Evolutionary conservation across 1,140 invertebrate species (phyloP), one percentile per base, ranked within the genome.

Genomic region (Cepaea nemoralis): DNA sequence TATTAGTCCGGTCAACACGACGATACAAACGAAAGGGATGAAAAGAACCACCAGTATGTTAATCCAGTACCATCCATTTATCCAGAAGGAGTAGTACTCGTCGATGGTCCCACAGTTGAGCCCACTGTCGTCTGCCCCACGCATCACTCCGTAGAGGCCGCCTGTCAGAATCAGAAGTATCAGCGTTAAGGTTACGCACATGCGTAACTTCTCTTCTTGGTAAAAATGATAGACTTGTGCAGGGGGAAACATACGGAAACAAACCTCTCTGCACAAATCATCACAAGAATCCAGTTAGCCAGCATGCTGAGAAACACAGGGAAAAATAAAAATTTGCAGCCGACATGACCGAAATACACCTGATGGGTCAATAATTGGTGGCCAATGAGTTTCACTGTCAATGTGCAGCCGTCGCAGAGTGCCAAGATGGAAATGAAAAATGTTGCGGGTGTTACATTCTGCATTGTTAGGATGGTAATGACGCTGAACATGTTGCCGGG

Each of bases 261-360:
- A 66, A 87, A 89, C 8, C 88, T 69, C 81, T 89, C 88, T 0
- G 84, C 66, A 33, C 87, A 87, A 77, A 89, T 86, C 33, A 85
- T 77, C 14, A 88, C 87, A 1, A 89, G 80, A 19, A 88, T 80
- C 88, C 88, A 89, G 67, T 87, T 89, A 42, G 87, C 78, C 59
- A 78, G 76, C 40, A 33, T 50, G 70, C 50, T 63, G 31, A 82
- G 33, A 33, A 80, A 82, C 1, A 55, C 22, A 16, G 50, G 35
- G 6, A 82, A 37, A 31, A 77, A 48, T 24, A 19, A 24, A 33
- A 80, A 22, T 35, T 70, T 71, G 69, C 88, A 89, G 1, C 83
- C 81, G 22, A 33, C 48, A 45, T 83, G 75, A 31, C 78, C 84
- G 31, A 87, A 35, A 45, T 80, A 69, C 14, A 86, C 50, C 35